Evolutionary conservation across 1,140 invertebrate species (phyloP), one percentile per base, ranked within the genome.

Genomic region (Colletes latitarsis): DNA sequence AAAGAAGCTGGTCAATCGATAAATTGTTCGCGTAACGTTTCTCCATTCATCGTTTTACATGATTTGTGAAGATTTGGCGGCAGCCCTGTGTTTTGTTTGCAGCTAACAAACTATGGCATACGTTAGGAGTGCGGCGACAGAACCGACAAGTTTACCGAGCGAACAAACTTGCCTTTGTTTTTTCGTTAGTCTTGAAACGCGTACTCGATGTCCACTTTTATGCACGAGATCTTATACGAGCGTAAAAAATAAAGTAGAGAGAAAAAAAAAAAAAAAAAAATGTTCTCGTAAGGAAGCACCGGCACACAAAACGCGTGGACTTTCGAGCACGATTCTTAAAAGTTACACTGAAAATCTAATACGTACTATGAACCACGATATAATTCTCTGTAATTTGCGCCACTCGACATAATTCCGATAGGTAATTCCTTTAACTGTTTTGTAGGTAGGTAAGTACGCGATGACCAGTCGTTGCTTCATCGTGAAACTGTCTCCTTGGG

Each of bases 361-460:
- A 62, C 46, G 12, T 46, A 39, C 39, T 79, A 73, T 10, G 19
- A 64, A 64, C 8, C 69, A 52, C 5, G 6, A n/a, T 55, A 72
- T 19, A 55, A 6, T 53, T 62, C 49, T 12, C 0, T 55, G 63
- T 12, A 19, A 43, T 55, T 39, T 52, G 58, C 64, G 21, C n/a
- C 58, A 60, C 30, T 6, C 19, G 41, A n/a, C 58, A 71, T 57
- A 41, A 52, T 58, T 73, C 66, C 30, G 1, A 60, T 15, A 62
- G 63, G n/a, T 52, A 62, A 77, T 60, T 74, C 57, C 46, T 74
- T 49, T 76, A 41, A 77, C 58, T 82, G 30, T 17, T 71, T 71
- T 60, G 46, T 72, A 41, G 53, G 62, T 55, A 82, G 43, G 58
- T 85, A 86, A 82, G 70, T 86, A 78, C 70, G 83, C 75, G 63